Conservation (phyloP, 2,113 vertebrate species). For the Kryptolebias marmoratus region DNA sequence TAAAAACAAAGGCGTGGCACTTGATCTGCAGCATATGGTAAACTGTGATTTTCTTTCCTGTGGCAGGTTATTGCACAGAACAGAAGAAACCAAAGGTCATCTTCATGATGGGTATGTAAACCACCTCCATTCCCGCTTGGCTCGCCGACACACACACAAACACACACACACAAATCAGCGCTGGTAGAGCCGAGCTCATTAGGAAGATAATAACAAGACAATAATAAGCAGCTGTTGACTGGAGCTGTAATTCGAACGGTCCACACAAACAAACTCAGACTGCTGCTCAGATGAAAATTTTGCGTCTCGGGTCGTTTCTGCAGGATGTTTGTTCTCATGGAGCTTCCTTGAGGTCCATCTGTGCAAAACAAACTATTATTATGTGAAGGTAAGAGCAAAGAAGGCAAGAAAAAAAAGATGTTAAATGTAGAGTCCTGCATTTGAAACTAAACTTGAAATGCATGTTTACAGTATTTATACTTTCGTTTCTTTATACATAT, state of each 20-base stretch:
- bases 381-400: not conserved
- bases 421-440: not conserved
- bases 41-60: slow-evolving; percentile 33
- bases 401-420: not conserved
- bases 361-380: not conserved
- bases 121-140: not conserved
- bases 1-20: not conserved
- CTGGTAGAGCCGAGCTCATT: slow-evolving; percentile 9
- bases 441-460: too few relatives aligned
- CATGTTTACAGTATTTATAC: too few relatives aligned
- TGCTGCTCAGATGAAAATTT: slow-evolving; percentile 6
- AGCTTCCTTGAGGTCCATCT: not conserved
- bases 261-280: not conserved
- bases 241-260: not conserved
- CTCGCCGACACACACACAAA: not conserved
- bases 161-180: not conserved
- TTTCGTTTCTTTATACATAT: too few relatives aligned
- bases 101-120: slow-evolving; percentile 85
- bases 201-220: not conserved
- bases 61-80: slow-evolving; percentile 81
- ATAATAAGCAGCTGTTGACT: slow-evolving; percentile 29
- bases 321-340: not conserved
- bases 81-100: slow-evolving; percentile 90
- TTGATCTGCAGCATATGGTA: not conserved
- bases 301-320: not conserved